These are phyloP conservation scores for Ciconia nigra DNA, from an alignment of 2,797 vertebrate genomes.

Conservation along the genomic window DNA sequence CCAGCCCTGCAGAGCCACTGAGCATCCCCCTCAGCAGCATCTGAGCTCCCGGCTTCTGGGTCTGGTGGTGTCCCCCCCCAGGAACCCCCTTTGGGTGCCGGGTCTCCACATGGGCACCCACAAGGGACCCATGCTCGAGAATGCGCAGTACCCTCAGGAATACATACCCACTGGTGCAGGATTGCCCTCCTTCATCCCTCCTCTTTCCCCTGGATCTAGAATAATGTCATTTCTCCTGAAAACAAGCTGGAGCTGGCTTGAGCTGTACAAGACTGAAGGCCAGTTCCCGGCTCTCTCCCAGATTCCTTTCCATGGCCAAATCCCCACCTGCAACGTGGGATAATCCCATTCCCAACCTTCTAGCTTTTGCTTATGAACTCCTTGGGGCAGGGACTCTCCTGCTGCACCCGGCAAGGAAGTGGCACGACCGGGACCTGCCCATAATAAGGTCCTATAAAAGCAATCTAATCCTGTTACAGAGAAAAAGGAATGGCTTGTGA, in stretches of 20 bases:
- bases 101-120: not conserved
- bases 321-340: not conserved
- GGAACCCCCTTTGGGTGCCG: fast-evolving
- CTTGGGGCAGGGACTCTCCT: not conserved
- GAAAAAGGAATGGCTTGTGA: not conserved
- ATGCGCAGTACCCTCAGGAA: not conserved
- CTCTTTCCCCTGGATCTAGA: not conserved
- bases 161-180: fast-evolving
- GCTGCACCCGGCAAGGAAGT: not conserved
- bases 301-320: not conserved
- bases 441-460: not conserved
- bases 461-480: not conserved
- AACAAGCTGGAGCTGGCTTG: not conserved
- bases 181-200: not conserved
- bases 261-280: not conserved
- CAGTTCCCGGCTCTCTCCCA: not conserved
- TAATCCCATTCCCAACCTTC: not conserved
- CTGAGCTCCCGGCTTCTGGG: fast-evolving
- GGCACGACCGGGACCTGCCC: not conserved
- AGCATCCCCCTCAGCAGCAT: not conserved
- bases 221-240: not conserved
- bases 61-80: not conserved
- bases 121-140: fast-evolving
- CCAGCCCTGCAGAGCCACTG: fast-evolving
- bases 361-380: not conserved